Conservation (phyloP, 2,888 invertebrate species). For the Oligia strigilis region DNA sequence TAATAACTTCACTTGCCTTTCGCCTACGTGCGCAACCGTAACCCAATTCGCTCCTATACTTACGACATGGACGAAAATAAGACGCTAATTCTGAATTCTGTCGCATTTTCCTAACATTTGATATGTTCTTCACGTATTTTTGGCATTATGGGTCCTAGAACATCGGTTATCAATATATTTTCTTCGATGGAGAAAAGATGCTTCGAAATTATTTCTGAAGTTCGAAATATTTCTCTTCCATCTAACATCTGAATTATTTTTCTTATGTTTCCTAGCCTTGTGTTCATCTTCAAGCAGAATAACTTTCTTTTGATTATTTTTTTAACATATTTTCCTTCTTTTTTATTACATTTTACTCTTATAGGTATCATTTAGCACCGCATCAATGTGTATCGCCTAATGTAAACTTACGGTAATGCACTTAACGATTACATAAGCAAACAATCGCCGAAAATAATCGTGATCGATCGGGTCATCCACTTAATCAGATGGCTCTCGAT, state of each 20-base stretch:
- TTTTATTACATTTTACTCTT: constrained; percentile 1
- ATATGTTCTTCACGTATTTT: constrained; percentile 31
- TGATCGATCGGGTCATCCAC: constrained; percentile 48
- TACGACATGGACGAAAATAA: constrained; percentile 37
- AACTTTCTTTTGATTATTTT: constrained; percentile 20
- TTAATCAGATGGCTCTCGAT: constrained; percentile 53
- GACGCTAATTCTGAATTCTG: constrained; percentile 34
- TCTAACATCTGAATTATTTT: background rate
- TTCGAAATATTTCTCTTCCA: background rate
- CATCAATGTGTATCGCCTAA: constrained; percentile 35
- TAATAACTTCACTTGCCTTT: constrained; percentile 45
- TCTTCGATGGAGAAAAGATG: constrained; percentile 14
- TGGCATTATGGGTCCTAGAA: background rate
- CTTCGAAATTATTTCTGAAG: background rate
- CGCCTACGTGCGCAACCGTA: constrained; percentile 47
- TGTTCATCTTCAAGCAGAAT: background rate
- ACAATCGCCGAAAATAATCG: constrained; percentile 60
- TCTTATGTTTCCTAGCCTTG: background rate
- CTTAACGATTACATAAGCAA: constrained; percentile 52
- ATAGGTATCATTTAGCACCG: background rate
- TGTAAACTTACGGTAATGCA: constrained; percentile 43
- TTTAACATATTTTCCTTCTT: background rate
- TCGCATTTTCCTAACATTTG: constrained; percentile 23
- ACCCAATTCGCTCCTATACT: constrained; percentile 46
- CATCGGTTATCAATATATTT: constrained; percentile 8